These are phyloP conservation scores for Drosophila emarginata DNA, from an alignment of 2,888 invertebrate species.

Conservation along the genomic window DNA sequence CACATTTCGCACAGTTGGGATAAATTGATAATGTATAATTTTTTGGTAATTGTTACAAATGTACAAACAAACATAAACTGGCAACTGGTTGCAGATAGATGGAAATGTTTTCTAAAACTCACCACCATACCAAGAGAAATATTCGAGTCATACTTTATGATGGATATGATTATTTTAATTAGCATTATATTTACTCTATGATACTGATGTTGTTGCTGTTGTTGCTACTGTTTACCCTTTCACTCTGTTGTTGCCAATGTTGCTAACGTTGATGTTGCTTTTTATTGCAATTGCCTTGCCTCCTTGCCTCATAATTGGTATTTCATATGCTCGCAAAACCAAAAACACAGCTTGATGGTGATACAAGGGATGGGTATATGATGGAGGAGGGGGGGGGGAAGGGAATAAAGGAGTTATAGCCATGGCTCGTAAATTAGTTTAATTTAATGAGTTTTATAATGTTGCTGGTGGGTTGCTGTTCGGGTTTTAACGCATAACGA, in stretches of 20 bases:
- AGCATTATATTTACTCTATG: constrained; percentile 73
- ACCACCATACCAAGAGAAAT: neutral
- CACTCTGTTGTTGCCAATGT: constrained; percentile 5
- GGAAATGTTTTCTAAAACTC: neutral
- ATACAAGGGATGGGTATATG: no score
- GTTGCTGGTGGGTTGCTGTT: neutral
- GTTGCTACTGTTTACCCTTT: constrained; percentile 60
- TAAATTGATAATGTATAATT: constrained; percentile 65
- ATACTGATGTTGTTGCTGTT: constrained; percentile 10
- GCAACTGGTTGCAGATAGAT: constrained; percentile 2
- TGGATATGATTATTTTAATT: constrained; percentile 78
- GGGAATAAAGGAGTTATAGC: constrained; percentile 8
- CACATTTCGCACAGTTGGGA: constrained; percentile 49
- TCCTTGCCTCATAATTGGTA: constrained; percentile 65
- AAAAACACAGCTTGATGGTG: neutral
- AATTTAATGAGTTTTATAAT: constrained; percentile 72
- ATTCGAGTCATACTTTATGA: constrained; percentile 54
- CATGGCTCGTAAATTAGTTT: constrained; percentile 69
- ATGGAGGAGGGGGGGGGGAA: neutral
- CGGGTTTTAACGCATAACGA: constrained; percentile 57
- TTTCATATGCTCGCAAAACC: constrained; percentile 74
- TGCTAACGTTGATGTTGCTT: neutral
- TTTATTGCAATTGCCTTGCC: constrained; percentile 29
- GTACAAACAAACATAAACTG: constrained; percentile 33
- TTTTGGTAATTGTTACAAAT: constrained; percentile 65